Base-by-base conservation (phyloP, 2,888 invertebrate genomes). In the Meloe dianella region DNA sequence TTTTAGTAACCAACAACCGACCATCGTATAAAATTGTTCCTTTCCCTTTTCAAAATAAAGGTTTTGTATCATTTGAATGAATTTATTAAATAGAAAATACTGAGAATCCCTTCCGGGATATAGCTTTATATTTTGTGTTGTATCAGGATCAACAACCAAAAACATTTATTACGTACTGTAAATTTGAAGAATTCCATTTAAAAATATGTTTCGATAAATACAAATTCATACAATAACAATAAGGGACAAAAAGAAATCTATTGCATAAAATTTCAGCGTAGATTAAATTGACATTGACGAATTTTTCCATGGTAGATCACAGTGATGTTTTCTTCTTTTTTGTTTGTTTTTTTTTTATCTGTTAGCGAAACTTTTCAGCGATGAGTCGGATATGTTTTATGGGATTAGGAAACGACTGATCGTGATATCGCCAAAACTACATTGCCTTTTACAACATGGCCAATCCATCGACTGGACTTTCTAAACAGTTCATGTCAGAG, bases 51-150 rank as follows among this genome's bases (percentile, higher is more conserved):
- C 58, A 22, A 54, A 54, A 61, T 54, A 22, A 22, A 56, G 61
- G 41, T 67, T 67, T 67, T 64, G 64, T 64, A 64, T 67, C 64
- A 61, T 67, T 67, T 67, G 64, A 64, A 63, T 66, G 66, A 57
- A 60, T 66, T 64, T 47, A 61, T 57, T 61, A 64, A 61, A 67
- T 51, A 51, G 47, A 22, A 67, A 67, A 67, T 64, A 57, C 17
- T 24, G 64, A 61, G 63, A 67, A 67, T 64, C 67, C 61, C 67
- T 51, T 51, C 47, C 47, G 47, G 47, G 47, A 51, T 51, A 8
- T 51, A 51, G 47, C 22, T 51, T 51, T 51, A 51, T 51, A 51
- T 22, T 3, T 8, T 2, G 8, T 51, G 8, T 51, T 51, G 47
- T 22, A 51, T 10, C 20, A 22, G 22, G 47, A 22, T 51, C 47